Evolutionary conservation across 2,888 invertebrate genomes (phyloP), one percentile per base, ranked within the genome.

Genomic region (Coecobrya sp.): DNA sequence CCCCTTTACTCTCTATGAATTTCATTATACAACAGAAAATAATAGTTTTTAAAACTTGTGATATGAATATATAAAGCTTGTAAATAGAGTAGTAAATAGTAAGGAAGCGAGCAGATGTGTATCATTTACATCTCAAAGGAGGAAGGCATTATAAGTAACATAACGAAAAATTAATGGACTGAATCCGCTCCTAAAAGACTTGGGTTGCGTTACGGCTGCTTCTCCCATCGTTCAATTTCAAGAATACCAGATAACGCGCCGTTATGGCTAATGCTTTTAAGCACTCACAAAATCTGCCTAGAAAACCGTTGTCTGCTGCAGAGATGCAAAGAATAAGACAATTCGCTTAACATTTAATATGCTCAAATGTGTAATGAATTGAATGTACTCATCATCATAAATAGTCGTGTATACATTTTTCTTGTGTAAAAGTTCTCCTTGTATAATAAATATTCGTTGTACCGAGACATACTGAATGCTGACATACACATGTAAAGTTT

Each of bases 151-250:
- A 79, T 25, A 76, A 49, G 65, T 42, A 89, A 89, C 88, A 82
- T 81, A 89, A 89, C 59, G 81, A 45, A 68, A 88, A 89, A 82
- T 89, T 89, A 81, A 89, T 89, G 88, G 68, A 52, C 81, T 89
- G 88, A 22, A 89, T 68, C 88, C 49, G 45, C 52, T 81, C 19
- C 59, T 88, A 81, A 89, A 89, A 89, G 49, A 49, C 49, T 27
- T 49, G 42, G 65, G 45, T 62, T 62, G 84, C 22, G 22, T 27
- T 76, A 76, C 76, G 42, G 45, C 45, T 42, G 36, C 62, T 84
- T n/a, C 22, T 62, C 27, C 22, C 84, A 30, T 62, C n/a, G 36
- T 84, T 84, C 36, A 84, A 84, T 52, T 45, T 68, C 86, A 86
- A 70, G 62, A 86, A 55, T 19, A 55, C n/a, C 52, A 49, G 59